A percentile compares a stretch with the other conserved stretches of the same genome.
Conservation (phyloP, 2,797 vertebrate species). For the Cossypha dichroa region DNA sequence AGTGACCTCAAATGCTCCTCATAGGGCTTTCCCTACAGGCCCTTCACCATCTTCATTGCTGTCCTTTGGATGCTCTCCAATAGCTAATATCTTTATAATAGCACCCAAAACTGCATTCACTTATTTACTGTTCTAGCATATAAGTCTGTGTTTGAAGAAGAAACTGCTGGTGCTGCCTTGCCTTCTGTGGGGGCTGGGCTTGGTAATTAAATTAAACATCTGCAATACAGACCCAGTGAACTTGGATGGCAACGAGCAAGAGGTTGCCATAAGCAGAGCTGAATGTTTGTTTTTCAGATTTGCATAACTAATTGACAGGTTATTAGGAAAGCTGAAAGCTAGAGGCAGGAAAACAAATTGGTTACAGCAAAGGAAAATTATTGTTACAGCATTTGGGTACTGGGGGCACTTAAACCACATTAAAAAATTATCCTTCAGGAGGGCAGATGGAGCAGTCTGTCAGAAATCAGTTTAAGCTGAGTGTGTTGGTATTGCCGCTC, state of each 20-base stretch:
- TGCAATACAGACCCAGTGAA: background rate
- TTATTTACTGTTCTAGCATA: background rate
- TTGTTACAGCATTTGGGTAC: background rate
- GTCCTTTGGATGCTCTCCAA: background rate
- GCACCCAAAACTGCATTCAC: background rate
- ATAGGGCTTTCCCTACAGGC: fast-evolving
- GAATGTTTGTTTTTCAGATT: background rate
- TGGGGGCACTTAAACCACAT: background rate
- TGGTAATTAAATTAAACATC: background rate
- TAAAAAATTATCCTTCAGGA: background rate
- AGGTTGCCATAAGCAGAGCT: background rate
- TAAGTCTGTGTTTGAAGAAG: background rate
- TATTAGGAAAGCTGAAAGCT: background rate
- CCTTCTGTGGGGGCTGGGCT: background rate
- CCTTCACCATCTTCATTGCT: background rate
- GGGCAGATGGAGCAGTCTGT: background rate
- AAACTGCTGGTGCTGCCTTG: background rate
- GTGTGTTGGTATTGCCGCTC: background rate
- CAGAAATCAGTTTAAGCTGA: background rate
- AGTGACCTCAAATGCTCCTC: background rate
- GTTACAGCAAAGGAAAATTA: background rate
- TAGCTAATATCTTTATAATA: background rate
- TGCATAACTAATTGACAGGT: background rate
- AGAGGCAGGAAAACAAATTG: background rate
- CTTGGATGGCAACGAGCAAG: background rate